Base-by-base conservation (phyloP, 2,797 vertebrate genomes). In the Phaenicophaeus curvirostris region DNA sequence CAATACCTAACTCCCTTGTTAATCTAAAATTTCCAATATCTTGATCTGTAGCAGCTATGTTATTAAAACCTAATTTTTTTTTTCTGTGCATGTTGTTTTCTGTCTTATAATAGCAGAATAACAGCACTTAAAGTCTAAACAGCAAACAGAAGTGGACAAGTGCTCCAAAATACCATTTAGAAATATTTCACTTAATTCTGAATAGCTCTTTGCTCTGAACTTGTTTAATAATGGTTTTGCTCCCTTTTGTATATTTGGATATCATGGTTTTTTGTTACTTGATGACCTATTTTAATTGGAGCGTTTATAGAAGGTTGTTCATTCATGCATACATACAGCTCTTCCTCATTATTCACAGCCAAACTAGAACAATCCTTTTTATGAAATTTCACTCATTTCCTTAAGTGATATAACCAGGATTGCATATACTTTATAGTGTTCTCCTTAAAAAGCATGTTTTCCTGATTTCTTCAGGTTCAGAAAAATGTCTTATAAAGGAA, bases 391-490 rank as follows among this genome's bases (percentile, higher is more conserved):
- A 14, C 11, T 78, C 0, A 8, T 44, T 79, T 93, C 51, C 13
- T 69, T 10, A 21, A 85, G n/a, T 11, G 59, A 44, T 46, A 58
- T 79, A 57, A 73, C 4, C 9, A 69, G 20, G 28, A 31, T 41
- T 65, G 16, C 7, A 21, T 15, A 8, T 3, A 11, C 9, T 44
- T 2, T 0, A 0, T 20, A 5, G 12, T 13, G 9, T 31, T 18
- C 8, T 62, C 21, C 37, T 58, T 20, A 48, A 55, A 16, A 55
- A 15, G 1, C 2, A 19, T 25, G 0, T 55, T 73, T 51, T 72
- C 15, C 13, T 37, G 5, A 44, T 65, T 55, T 72, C 7, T 41
- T 80, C 5, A 3, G 21, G 5, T 51, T 79, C 11, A 80, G 37
- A 35, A 83, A 54, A 16, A 35, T 0, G 5, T 54, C 5, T 71